These are phyloP conservation scores for Gallinago stenura DNA, from an alignment of 2,797 vertebrate genomes.

Conservation along the genomic window DNA sequence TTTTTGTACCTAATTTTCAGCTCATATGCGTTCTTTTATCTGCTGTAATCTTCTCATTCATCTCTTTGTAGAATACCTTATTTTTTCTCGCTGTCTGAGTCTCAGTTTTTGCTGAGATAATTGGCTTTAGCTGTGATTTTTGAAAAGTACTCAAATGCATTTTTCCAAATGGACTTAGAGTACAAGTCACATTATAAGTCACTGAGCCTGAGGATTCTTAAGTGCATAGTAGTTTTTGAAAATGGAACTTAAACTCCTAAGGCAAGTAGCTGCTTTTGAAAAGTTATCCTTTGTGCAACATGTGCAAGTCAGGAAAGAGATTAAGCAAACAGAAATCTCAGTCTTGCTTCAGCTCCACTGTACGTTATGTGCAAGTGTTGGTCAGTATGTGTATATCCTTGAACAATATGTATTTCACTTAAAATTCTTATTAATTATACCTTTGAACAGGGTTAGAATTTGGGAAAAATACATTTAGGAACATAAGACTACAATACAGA, in stretches of 20 bases:
- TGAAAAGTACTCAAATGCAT: background rate
- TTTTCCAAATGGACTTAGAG: background rate
- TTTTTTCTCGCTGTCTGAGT: background rate
- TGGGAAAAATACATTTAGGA: background rate
- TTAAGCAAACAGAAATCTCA: background rate
- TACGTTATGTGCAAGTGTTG: background rate
- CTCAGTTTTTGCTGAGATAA: background rate
- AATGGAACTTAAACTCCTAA: background rate
- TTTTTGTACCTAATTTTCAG: slow-evolving; percentile 1
- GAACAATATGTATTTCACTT: background rate
- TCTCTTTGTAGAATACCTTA: background rate
- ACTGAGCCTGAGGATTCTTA: background rate
- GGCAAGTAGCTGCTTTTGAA: background rate
- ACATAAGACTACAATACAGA: background rate
- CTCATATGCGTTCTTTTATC: background rate
- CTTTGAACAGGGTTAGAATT: background rate
- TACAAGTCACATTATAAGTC: background rate
- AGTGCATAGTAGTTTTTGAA: background rate
- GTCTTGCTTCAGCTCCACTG: background rate
- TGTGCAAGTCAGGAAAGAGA: background rate
- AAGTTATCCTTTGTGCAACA: background rate
- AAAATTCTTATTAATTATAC: background rate
- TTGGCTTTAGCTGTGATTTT: background rate
- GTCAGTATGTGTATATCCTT: background rate
- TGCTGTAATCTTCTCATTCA: background rate